These are phyloP conservation scores for Centroberyx gerrardi DNA, from an alignment of 2,797 vertebrate species.

Conservation along the genomic window DNA sequence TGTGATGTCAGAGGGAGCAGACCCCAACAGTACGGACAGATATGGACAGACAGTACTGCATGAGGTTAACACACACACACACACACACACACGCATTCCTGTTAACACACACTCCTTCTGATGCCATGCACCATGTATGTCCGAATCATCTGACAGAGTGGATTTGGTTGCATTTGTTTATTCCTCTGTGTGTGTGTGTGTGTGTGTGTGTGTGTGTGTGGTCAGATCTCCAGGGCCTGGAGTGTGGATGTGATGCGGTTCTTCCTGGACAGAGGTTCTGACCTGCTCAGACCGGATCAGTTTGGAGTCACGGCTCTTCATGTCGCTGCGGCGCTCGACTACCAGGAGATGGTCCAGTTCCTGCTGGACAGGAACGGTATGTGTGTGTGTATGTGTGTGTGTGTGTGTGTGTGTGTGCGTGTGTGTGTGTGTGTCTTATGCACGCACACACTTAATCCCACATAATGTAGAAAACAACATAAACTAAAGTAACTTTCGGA, in stretches of 20 bases:
- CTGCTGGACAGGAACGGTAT: conserved; percentile 74
- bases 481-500: too few relatives aligned
- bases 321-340: conserved; percentile 80
- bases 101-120: not conserved
- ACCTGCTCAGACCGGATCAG: conserved; percentile 65
- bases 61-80: conserved; percentile 43
- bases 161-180: too few relatives aligned
- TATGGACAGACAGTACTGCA: conserved; percentile 66
- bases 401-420: not conserved
- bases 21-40: conserved; percentile 62
- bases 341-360: conserved; percentile 79
- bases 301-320: conserved; percentile 82
- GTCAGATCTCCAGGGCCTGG: conserved; percentile 80
- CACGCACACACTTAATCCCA: too few relatives aligned
- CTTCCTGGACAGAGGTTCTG: conserved; percentile 79
- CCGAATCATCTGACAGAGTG: not conserved
- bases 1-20: conserved; percentile 49
- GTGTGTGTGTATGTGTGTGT: conserved; percentile 16
- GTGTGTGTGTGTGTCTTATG: not conserved
- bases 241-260: conserved; percentile 83
- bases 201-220: conserved; percentile 11
- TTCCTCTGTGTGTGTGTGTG: not conserved
- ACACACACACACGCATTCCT: not conserved
- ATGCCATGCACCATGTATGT: too few relatives aligned
- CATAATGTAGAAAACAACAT: too few relatives aligned